Percentiles rank a stretch among this genome's conserved stretches.
phyloP scores from a whole-genome alignment of 2,888 invertebrate species.

The Baccha elongata region DNA sequence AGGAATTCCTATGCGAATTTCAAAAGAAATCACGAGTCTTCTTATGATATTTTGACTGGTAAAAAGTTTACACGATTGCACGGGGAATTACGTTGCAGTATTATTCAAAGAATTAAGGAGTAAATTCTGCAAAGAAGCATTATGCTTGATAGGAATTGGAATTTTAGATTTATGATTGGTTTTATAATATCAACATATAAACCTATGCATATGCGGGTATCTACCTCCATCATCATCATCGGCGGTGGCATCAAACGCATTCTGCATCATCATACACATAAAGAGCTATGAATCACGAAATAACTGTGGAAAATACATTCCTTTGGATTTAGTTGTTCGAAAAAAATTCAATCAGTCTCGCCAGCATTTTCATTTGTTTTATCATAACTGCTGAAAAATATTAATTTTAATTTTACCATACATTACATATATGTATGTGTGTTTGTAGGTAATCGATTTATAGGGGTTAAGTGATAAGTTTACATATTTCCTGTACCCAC shows the following conservation, averaged over 20 bases:
- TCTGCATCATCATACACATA: neutral
- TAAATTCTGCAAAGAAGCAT: slow-evolving; percentile 4
- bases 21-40: neutral
- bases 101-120: neutral
- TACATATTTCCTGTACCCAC: neutral
- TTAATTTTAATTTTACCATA: slow-evolving; percentile 23
- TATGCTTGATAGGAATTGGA: neutral
- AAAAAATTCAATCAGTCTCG: slow-evolving; percentile 28
- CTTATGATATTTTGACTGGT: neutral
- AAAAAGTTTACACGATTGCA: slow-evolving; percentile 4
- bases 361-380: neutral
- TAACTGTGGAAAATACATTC: neutral
- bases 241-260: neutral
- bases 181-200: slow-evolving; percentile 16
- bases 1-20: neutral
- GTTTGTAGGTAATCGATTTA: neutral
- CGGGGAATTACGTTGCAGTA: neutral
- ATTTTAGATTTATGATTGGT: slow-evolving; percentile 45
- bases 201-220: too few species aligned
- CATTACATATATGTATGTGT: neutral
- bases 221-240: neutral
- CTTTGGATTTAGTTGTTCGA: neutral
- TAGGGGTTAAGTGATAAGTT: slow-evolving; percentile 14
- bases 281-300: neutral
- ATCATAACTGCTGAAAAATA: neutral